phyloP scores from a whole-genome alignment of 2,113 vertebrate species.

The Aegithalos caudatus region DNA sequence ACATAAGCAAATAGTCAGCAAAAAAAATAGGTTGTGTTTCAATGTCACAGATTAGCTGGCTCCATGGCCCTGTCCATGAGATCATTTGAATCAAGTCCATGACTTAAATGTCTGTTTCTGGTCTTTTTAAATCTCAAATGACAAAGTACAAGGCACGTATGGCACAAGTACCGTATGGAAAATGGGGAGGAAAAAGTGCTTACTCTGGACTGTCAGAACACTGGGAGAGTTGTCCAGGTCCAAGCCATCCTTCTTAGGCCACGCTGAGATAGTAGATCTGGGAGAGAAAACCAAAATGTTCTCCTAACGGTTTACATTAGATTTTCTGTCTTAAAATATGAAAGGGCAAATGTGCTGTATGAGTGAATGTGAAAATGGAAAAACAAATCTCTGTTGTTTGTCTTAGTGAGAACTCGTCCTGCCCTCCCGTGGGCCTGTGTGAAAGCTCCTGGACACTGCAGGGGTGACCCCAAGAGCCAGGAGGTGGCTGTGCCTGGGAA shows the following conservation, averaged over 20 bases:
- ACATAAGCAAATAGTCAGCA: slow-evolving; percentile 4
- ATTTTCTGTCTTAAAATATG: background rate
- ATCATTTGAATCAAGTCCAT: slow-evolving; percentile 40
- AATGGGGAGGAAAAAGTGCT: background rate
- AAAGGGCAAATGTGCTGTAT: background rate
- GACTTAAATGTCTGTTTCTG: background rate
- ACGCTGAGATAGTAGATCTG: background rate
- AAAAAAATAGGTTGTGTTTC: slow-evolving; percentile 18
- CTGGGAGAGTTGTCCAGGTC: background rate
- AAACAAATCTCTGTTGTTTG: background rate
- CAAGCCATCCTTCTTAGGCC: background rate
- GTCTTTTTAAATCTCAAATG: background rate
- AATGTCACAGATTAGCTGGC: slow-evolving; percentile 23
- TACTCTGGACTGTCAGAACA: background rate
- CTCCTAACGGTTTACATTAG: background rate
- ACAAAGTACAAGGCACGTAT: background rate
- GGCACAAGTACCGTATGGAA: background rate
- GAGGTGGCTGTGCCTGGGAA: background rate
- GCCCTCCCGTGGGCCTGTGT: background rate
- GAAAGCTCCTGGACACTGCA: background rate
- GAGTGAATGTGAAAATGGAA: background rate
- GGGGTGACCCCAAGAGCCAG: background rate
- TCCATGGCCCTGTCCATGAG: background rate
- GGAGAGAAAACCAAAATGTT: background rate
- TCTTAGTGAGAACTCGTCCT: background rate